phyloP scores from a whole-genome alignment of 1,140 invertebrate genomes.

The Drosophila triauraria region DNA sequence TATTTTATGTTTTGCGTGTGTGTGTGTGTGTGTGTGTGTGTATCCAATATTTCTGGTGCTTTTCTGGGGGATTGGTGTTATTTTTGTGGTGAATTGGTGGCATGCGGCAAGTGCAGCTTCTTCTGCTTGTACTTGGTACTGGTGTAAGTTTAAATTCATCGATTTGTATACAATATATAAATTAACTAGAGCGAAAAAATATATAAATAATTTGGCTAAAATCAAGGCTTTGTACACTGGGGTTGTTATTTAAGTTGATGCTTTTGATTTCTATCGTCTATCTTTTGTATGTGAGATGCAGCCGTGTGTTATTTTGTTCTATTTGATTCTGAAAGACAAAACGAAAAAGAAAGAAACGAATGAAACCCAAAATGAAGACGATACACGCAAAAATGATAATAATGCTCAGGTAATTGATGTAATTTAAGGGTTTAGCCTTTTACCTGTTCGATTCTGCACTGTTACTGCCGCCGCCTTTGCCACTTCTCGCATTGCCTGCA shows the following conservation, averaged over 20 bases:
- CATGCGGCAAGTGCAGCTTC: slow-evolving; percentile 68
- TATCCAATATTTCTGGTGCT: slow-evolving; percentile 36
- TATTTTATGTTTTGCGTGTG: slow-evolving; percentile 61
- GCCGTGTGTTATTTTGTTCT: slow-evolving; percentile 64
- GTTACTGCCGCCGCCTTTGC: slow-evolving; percentile 50
- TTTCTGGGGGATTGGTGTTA: slow-evolving; percentile 14
- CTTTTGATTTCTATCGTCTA: slow-evolving; percentile 30
- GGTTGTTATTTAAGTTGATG: slow-evolving; percentile 45
- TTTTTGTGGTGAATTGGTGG: slow-evolving; percentile 43
- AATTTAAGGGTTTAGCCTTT: neutral
- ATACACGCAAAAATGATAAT: slow-evolving; percentile 53
- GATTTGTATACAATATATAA: slow-evolving; percentile 28
- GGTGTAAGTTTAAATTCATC: slow-evolving; percentile 48
- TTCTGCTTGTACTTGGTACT: slow-evolving; percentile 42
- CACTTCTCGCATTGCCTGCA: slow-evolving; percentile 60
- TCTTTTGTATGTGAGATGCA: slow-evolving; percentile 55
- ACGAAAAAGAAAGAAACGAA: slow-evolving; percentile 57
- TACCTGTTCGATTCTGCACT: slow-evolving; percentile 78
- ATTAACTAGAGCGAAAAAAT: slow-evolving; percentile 60
- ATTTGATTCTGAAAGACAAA: slow-evolving; percentile 77
- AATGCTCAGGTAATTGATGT: slow-evolving; percentile 23
- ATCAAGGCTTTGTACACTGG: slow-evolving; percentile 76
- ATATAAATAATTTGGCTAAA: slow-evolving; percentile 73
- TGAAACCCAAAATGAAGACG: slow-evolving; percentile 62
- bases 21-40: slow-evolving; percentile 10